Evolutionary conservation across 2,113 vertebrate species (phyloP).

Genomic region (Aphelocoma coerulescens): DNA sequence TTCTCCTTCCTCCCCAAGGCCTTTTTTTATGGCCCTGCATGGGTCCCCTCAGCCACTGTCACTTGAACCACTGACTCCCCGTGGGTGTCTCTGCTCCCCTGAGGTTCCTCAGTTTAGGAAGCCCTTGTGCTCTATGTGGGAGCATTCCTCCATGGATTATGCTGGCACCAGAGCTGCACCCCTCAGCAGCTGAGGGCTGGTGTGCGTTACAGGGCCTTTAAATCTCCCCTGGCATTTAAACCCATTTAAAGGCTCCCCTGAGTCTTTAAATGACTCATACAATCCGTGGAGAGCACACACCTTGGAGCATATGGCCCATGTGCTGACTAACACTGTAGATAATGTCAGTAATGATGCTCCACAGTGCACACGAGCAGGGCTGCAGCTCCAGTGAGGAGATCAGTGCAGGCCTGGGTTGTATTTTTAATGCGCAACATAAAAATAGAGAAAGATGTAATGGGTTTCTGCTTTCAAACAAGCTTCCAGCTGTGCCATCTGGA

Average conservation of each 20-base stretch:
- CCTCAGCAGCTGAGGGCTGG: neutral
- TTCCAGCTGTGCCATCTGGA: neutral
- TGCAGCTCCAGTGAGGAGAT: neutral
- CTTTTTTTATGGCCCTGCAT: neutral
- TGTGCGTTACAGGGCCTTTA: neutral
- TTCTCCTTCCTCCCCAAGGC: neutral
- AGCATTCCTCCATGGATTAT: neutral
- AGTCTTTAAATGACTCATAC: neutral
- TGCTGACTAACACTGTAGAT: neutral
- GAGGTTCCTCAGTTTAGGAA: neutral
- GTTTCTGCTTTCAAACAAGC: neutral
- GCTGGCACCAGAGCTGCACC: neutral
- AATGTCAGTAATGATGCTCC: neutral
- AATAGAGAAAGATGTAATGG: neutral
- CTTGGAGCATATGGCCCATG: neutral
- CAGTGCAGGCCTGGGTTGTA: neutral
- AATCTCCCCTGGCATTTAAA: neutral
- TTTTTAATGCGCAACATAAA: neutral
- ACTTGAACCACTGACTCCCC: neutral
- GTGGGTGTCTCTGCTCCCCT: neutral
- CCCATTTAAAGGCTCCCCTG: neutral
- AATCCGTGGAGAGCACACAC: neutral
- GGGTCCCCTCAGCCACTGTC: neutral
- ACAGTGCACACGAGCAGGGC: accelerated
- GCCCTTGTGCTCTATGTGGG: accelerated